Base-by-base conservation (phyloP, 30 jellyfish, hydroid and myxozoan genomes). In the Hydractinia symbiolongicarpus region DNA sequence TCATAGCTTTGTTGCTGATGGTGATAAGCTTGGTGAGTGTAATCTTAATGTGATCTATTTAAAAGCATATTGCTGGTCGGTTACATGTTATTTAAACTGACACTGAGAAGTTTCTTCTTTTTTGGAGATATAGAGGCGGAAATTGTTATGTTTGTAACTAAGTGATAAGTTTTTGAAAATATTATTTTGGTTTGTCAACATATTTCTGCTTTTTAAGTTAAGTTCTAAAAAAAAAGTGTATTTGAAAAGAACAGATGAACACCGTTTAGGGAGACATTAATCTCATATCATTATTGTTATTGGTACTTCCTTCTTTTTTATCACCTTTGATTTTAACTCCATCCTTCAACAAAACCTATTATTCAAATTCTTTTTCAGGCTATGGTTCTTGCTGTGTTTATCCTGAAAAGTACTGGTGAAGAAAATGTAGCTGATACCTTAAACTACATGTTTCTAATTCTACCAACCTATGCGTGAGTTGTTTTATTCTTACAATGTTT, bases 401-500 rank as follows among this genome's bases (percentile, higher is more conserved):
- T 90, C 17, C 82, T 88, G 53, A 56, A 90, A 44, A 78, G 82
- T 4, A 86, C 93, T 4, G 69, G 49, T 16, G 87, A 79, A 69
- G 69, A 57, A 40, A 78, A 70, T 49, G 88, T 75, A 60, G 97
- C 97, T 52, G 94, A 90, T 44, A 71, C 66, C 40, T 70, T 90
- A 82, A 93, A 90, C 66, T 72, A 78, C 52, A 30, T 90, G 2
- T 86, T 86, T 58, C 56, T 86, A 55, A 85, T 90, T 55, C 61
- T 90, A 7, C 97, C 97, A 50, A 85, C 97, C 14, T 90, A 90
- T 60, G 90, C 95, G 97, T 90, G 64, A 74, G 85, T 76, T 15
- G 19, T 61, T 73, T 55, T 66, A 15, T 50, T 8, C n/a, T 68
- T 54, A 49, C 54, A 14, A 13, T 61, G 15, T 19, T 20, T 13